Conservation (phyloP, 1,140 invertebrate species). For the Chrysopa pallens region DNA sequence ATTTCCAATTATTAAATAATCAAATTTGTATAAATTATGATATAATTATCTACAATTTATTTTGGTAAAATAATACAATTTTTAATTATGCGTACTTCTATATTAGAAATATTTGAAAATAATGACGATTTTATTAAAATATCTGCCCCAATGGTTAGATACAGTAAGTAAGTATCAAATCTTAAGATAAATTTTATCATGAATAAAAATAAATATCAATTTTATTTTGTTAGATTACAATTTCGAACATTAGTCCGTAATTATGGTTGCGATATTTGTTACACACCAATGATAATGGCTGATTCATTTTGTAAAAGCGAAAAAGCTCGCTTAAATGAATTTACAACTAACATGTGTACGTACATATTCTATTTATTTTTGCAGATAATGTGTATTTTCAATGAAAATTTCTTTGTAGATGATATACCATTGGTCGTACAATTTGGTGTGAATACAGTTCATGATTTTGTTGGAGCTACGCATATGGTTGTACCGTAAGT, state of each 20-base stretch:
- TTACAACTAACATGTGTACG: slow-evolving; percentile 51
- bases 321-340: slow-evolving; percentile 78
- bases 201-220: background rate
- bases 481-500: slow-evolving; percentile 66
- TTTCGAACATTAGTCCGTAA: slow-evolving; percentile 66
- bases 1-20: too few relatives aligned
- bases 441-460: slow-evolving; percentile 75
- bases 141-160: slow-evolving; percentile 91
- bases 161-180: slow-evolving; percentile 58
- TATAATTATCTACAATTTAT: too few relatives aligned
- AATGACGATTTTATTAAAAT: slow-evolving; percentile 46
- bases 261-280: slow-evolving; percentile 79
- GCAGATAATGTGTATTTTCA: background rate
- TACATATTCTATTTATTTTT: slow-evolving; percentile 5
- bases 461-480: slow-evolving; percentile 71
- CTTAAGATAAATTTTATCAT: slow-evolving; percentile 2
- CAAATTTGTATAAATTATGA: too few relatives aligned
- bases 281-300: slow-evolving; percentile 92
- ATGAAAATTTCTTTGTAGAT: slow-evolving; percentile 18
- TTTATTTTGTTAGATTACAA: slow-evolving; percentile 42
- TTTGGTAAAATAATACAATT: too few relatives aligned
- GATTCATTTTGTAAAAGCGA: slow-evolving; percentile 79
- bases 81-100: slow-evolving; percentile 5
- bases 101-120: slow-evolving; percentile 44
- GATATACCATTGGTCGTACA: slow-evolving; percentile 83